phyloP scores from a whole-genome alignment of 92 coral and sea anemone genomes.

The Paragorgia papillata region DNA sequence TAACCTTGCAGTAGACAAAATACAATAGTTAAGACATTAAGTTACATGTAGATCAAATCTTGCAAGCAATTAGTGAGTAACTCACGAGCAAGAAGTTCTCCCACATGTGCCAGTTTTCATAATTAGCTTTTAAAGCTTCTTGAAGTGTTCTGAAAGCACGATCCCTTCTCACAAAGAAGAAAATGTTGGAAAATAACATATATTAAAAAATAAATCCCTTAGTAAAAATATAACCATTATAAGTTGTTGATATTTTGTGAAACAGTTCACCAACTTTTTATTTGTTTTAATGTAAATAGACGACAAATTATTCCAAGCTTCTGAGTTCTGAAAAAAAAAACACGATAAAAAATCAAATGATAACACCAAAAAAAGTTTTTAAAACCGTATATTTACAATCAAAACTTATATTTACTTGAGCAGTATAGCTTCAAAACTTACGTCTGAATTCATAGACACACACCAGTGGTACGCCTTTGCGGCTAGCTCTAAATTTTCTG shows the following conservation, averaged over 20 bases:
- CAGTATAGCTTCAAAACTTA: slow-evolving; percentile 26
- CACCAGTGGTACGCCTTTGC: slow-evolving; percentile 90
- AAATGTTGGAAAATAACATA: neutral
- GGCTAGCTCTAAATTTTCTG: slow-evolving; percentile 70
- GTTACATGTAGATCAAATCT: no score
- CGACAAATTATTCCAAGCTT: slow-evolving; percentile 97
- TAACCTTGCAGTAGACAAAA: slow-evolving; percentile 61
- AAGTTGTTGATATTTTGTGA: neutral
- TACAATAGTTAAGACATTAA: no score
- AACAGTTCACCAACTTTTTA: slow-evolving; percentile 66
- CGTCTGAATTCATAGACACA: slow-evolving; percentile 76
- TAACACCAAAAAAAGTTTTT: neutral
- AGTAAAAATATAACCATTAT: neutral
- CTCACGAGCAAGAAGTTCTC: slow-evolving; percentile 89
- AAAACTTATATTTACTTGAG: neutral
- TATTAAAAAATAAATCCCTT: neutral
- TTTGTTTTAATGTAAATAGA: slow-evolving; percentile 72
- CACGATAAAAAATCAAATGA: neutral
- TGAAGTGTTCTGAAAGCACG: slow-evolving; percentile 80
- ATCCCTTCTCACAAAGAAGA: slow-evolving; percentile 47
- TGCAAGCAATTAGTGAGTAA: no score
- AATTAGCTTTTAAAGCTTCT: slow-evolving; percentile 80
- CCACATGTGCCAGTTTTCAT: slow-evolving; percentile 97
- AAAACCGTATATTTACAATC: no score
- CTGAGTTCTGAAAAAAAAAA: slow-evolving; percentile 64